These are phyloP conservation scores for Phortica magna DNA, from an alignment of 2,888 invertebrate genomes.

Conservation along the genomic window DNA sequence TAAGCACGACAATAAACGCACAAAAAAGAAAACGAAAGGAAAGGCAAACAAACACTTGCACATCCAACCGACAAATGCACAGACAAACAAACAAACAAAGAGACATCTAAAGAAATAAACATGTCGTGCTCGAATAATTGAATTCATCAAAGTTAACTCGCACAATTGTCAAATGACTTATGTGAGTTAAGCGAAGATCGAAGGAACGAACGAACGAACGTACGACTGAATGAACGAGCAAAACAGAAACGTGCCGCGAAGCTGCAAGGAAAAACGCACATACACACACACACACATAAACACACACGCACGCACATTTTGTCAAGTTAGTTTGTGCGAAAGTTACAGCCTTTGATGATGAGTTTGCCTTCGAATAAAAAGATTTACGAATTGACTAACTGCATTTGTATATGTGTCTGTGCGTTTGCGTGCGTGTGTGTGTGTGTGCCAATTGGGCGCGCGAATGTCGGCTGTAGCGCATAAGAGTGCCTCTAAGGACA, in stretches of 20 bases:
- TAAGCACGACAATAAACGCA: conserved; percentile 65
- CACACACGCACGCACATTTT: conserved; percentile 37
- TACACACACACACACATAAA: conserved; percentile 37
- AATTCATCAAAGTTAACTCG: conserved; percentile 72
- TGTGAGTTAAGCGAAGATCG: not conserved
- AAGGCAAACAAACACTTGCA: conserved; percentile 54
- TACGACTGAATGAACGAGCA: not conserved
- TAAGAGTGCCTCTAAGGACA: conserved; percentile 55
- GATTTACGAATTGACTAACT: conserved; percentile 71
- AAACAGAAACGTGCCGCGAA: conserved; percentile 19
- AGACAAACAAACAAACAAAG: conserved; percentile 28
- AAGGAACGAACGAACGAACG: not conserved
- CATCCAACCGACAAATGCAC: conserved; percentile 16
- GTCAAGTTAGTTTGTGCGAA: conserved; percentile 59
- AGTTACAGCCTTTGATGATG: conserved; percentile 63
- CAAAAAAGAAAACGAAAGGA: conserved; percentile 45
- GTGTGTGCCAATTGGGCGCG: conserved; percentile 12
- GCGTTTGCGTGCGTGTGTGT: not conserved
- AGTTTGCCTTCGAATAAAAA: conserved; percentile 51
- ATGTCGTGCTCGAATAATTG: conserved; percentile 63
- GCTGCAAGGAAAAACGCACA: not conserved
- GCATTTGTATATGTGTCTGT: conserved; percentile 49
- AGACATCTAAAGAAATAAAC: conserved; percentile 18
- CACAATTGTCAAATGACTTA: conserved; percentile 62
- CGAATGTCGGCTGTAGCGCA: not conserved